These are phyloP conservation scores for Actinia tenebrosa DNA, from an alignment of 64 coral and sea anemone species.

Conservation along the genomic window DNA sequence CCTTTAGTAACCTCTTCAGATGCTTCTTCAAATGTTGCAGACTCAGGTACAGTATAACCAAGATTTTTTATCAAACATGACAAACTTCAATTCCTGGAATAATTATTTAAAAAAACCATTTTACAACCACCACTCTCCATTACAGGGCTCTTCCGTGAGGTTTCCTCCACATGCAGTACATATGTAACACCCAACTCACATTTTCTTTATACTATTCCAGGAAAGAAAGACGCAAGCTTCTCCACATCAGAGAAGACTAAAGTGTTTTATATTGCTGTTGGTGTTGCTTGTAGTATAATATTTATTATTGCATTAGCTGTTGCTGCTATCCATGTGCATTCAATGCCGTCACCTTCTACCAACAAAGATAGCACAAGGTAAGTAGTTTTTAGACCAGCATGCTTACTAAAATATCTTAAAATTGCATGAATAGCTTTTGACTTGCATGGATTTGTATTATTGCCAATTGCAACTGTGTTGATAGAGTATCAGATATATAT, in stretches of 20 bases:
- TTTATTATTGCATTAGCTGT: constrained; percentile 85
- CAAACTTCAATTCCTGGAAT: not conserved
- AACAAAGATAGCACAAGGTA: constrained; percentile 75
- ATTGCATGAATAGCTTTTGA: too few relatives aligned
- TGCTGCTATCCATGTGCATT: constrained; percentile 87
- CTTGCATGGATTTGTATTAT: too few relatives aligned
- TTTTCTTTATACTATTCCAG: constrained; percentile 15
- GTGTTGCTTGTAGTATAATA: constrained; percentile 84
- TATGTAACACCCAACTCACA: too few relatives aligned
- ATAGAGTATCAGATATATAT: too few relatives aligned
- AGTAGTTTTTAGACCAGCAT: not conserved
- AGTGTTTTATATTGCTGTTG: constrained; percentile 92
- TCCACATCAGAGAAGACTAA: constrained; percentile 73
- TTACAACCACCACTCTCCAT: too few relatives aligned
- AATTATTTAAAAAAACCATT: not conserved
- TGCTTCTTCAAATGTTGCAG: not conserved
- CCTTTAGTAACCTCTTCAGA: not conserved
- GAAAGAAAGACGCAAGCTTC: not conserved
- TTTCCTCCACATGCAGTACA: too few relatives aligned
- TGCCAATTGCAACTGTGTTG: too few relatives aligned
- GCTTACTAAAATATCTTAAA: too few relatives aligned
- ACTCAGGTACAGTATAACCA: not conserved
- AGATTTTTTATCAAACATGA: not conserved
- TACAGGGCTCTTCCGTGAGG: too few relatives aligned
- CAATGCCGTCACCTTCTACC: constrained; percentile 66